A percentile compares a stretch with the other conserved stretches of the same genome.
phyloP scores from a whole-genome alignment of 2,113 vertebrate genomes.

The Macrotis lagotis region DNA sequence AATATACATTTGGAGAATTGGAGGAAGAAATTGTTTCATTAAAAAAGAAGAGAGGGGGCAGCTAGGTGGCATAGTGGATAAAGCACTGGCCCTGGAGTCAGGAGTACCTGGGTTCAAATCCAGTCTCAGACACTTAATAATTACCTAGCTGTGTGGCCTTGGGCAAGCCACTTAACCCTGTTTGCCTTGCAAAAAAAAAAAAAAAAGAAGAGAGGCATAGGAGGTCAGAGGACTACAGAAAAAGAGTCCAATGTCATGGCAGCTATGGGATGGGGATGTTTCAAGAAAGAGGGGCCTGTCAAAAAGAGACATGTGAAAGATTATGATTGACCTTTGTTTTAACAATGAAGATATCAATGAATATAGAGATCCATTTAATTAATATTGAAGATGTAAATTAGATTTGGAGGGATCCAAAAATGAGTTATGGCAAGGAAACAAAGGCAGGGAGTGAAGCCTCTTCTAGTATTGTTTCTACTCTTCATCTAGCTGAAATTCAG shows the following conservation, averaged over 20 bases:
- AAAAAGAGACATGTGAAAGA: neutral
- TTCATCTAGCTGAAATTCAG: neutral
- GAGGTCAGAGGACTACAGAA: neutral
- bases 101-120: no score
- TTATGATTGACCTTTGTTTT: neutral
- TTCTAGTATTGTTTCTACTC: neutral
- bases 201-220: no score
- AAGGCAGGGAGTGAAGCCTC: neutral
- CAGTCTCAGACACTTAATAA: no score
- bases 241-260: neutral
- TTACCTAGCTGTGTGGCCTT: no score
- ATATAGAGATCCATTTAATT: neutral
- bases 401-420: neutral
- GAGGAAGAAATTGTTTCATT: no score
- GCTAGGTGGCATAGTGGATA: no score
- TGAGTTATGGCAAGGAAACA: neutral
- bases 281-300: neutral
- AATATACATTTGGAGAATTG: no score
- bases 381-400: neutral
- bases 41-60: no score
- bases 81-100: no score
- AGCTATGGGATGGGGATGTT: neutral
- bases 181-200: no score
- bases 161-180: no score
- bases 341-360: neutral